phyloP scores from a whole-genome alignment of 2,113 vertebrate genomes.

The Rousettus leschenaultii region DNA sequence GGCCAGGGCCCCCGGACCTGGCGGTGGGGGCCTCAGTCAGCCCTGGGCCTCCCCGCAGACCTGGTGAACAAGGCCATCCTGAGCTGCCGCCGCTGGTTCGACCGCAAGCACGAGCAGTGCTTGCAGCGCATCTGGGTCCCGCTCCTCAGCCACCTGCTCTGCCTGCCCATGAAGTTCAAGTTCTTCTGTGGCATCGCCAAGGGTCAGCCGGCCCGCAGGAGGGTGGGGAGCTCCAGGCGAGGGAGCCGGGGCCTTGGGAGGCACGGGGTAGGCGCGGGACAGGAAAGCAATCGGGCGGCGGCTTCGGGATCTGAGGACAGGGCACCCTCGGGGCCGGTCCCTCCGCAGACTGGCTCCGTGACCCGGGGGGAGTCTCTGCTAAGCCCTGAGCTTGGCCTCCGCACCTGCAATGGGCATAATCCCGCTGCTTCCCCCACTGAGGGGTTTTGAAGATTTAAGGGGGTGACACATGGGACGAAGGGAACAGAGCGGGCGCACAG shows the following conservation, averaged over 20 bases:
- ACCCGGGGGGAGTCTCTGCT: not conserved
- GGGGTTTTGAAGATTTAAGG: not conserved
- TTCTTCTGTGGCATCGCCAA: constrained; percentile 86
- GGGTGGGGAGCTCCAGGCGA: not conserved
- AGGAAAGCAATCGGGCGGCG: not conserved
- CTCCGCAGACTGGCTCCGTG: not conserved
- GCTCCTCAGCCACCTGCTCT: constrained; percentile 88
- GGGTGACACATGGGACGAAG: not conserved
- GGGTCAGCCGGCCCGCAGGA: constrained; percentile 68
- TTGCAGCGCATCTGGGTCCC: constrained; percentile 73
- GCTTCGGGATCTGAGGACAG: not conserved
- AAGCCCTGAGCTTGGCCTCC: not conserved
- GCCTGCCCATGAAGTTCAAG: constrained; percentile 90
- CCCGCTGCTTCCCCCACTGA: not conserved
- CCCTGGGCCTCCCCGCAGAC: constrained; percentile 67
- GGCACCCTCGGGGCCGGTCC: not conserved
- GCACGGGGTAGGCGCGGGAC: not conserved
- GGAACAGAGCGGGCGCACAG: not conserved
- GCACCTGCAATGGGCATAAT: not conserved
- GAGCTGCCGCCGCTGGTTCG: constrained; percentile 87
- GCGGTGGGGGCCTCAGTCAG: not conserved
- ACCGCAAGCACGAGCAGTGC: constrained; percentile 68
- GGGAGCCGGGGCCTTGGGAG: not conserved
- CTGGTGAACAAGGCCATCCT: constrained; percentile 80
- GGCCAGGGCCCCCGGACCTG: not conserved